phyloP scores from a whole-genome alignment of 92 coral and sea anemone genomes.

The Pocillopora grandis region DNA sequence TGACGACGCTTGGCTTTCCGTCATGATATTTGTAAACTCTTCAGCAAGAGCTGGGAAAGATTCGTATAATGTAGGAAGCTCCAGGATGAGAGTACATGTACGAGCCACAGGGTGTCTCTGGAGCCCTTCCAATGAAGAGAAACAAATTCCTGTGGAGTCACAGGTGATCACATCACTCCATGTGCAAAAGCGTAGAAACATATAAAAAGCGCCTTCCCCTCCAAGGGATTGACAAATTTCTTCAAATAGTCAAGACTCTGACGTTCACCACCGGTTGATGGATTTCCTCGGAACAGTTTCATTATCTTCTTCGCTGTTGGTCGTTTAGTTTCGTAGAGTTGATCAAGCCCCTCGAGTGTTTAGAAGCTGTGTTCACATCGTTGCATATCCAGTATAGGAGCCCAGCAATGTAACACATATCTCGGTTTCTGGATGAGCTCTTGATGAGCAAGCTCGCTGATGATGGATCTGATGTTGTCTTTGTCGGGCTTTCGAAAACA shows the following conservation, averaged over 20 bases:
- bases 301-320: constrained; percentile 51
- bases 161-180: constrained; percentile 40
- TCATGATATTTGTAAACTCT: constrained; percentile 42
- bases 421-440: constrained; percentile 25
- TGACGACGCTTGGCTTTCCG: constrained; percentile 37
- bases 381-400: constrained; percentile 27
- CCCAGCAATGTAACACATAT: constrained; percentile 34
- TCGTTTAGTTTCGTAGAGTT: constrained; percentile 31
- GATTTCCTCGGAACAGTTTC: constrained; percentile 50
- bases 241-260: constrained; percentile 46
- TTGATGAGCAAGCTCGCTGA: constrained; percentile 12
- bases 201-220: background rate
- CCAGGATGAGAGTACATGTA: constrained; percentile 50
- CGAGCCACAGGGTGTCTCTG: constrained; percentile 50
- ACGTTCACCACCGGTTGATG: constrained; percentile 38
- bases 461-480: constrained; percentile 37
- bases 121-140: background rate
- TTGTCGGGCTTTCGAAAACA: constrained; percentile 45
- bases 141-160: too few relatives aligned
- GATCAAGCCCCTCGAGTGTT: constrained; percentile 30
- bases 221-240: constrained; percentile 47
- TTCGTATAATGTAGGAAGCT: constrained; percentile 34
- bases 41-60: constrained; percentile 9
- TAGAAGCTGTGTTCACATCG: constrained; percentile 38
- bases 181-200: constrained; percentile 47